Base-by-base conservation (phyloP, 2,113 vertebrate species). In the Geothlypis trichas region DNA sequence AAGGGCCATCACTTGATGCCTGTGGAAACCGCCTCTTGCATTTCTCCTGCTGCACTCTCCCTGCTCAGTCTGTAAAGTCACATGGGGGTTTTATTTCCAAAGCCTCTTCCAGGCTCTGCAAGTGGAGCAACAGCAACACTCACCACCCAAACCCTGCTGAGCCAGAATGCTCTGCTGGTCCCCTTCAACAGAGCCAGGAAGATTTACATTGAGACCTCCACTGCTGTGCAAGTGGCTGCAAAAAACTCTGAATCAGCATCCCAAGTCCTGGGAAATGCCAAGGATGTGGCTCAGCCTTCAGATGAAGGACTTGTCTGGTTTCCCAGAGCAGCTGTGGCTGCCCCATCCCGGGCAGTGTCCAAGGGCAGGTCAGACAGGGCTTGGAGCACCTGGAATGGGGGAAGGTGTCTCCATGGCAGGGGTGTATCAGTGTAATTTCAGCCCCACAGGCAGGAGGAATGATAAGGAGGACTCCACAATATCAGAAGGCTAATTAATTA, bases 11-110 rank as follows among this genome's bases (percentile, higher is more conserved):
- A 1, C 39, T 39, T 28, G n/a, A 15, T 59, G 46, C 31, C 59
- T 24, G 0, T 0, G 1, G 63, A 35, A 84, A 47, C 11, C 18
- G 8, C 16, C 5, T 47, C 52, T 26, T 10, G 35, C 62, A 41
- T 49, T 59, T 61, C 41, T 59, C 35, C 59, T 57, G 42, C 76
- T 47, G 28, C 39, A 4, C 14, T 28, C 42, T 27, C 42, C 8
- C 33, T 14, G 33, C 62, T 21, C 0, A 14, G 31, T 52, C 54
- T 58, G 8, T 7, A 21, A 65, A 66, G 18, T 20, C 5, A 3
- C n/a, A 3, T 0, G 15, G 41, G 11, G 31, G 1, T 28, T 91
- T 61, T 37, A 46, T 23, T 67, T 58, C 33, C 83, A 80, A 44
- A 33, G 71, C 17, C n/a, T 41, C n/a, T 80, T 28, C 55, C 49